A percentile compares a stretch with the other conserved stretches of the same genome.
Conservation (phyloP, 1,140 invertebrate genomes). For the Drosophila auraria region DNA sequence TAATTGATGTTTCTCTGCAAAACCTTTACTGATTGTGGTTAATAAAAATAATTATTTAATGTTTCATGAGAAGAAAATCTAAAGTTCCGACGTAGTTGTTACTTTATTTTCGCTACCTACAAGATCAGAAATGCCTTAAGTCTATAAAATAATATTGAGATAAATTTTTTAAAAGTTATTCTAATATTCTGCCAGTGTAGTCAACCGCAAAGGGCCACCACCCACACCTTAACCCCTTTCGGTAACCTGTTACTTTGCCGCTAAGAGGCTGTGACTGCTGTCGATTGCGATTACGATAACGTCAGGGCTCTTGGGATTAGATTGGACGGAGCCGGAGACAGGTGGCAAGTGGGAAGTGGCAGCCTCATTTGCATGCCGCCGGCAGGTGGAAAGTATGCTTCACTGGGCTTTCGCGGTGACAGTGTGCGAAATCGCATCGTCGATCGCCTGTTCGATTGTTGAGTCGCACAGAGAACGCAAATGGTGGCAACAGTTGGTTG, state of each 20-base stretch:
- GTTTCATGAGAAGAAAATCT: no score
- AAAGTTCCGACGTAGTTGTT: no score
- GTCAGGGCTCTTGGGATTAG: conserved; percentile 9
- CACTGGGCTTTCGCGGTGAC: conserved; percentile 35
- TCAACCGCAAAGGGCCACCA: not conserved
- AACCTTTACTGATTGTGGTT: no score
- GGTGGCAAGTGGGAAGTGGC: conserved; percentile 34
- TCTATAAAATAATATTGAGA: not conserved
- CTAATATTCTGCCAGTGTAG: conserved; percentile 10
- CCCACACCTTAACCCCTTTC: conserved; percentile 6
- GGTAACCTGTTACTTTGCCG: conserved; percentile 50
- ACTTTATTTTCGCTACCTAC: not conserved
- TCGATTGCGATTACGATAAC: conserved; percentile 60
- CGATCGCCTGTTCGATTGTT: conserved; percentile 45
- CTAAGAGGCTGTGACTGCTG: conserved; percentile 71
- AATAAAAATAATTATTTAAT: no score
- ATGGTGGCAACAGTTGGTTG: conserved; percentile 73
- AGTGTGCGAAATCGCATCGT: conserved; percentile 42
- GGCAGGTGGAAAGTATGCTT: conserved; percentile 77
- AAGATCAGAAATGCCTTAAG: no score
- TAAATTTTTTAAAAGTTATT: no score
- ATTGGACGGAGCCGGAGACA: not conserved
- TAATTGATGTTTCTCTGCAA: no score
- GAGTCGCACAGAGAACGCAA: not conserved
- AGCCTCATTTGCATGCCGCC: conserved; percentile 68